phyloP scores from a whole-genome alignment of 2,888 invertebrate genomes.

The Lithosia quadra region DNA sequence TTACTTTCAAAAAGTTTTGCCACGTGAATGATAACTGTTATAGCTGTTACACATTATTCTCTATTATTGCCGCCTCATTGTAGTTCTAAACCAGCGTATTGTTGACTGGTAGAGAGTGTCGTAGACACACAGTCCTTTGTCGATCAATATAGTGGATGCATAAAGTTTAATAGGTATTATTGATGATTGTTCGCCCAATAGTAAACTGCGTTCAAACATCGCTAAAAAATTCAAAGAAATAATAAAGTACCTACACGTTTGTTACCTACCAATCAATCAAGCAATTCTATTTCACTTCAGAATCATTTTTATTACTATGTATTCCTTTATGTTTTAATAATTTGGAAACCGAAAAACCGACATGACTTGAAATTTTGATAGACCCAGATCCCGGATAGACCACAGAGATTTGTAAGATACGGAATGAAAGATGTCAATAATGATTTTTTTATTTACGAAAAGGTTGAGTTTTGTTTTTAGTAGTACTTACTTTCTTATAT shows the following conservation, averaged over 20 bases:
- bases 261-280: background rate
- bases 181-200: background rate
- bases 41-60: too few species aligned
- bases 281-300: background rate
- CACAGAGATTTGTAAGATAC: background rate
- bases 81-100: too few species aligned
- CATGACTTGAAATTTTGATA: constrained; percentile 7
- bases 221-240: background rate
- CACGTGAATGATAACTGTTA: too few species aligned
- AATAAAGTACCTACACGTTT: background rate
- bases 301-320: background rate
- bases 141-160: too few species aligned
- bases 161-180: too few species aligned
- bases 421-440: background rate
- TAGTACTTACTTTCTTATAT: background rate
- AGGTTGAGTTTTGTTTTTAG: background rate
- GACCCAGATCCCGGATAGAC: too few species aligned
- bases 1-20: too few species aligned
- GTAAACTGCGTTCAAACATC: background rate
- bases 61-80: too few species aligned
- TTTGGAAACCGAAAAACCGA: background rate
- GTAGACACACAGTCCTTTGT: too few species aligned
- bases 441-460: background rate
- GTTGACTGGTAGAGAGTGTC: too few species aligned
- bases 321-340: background rate